Base-by-base conservation (phyloP, 1,140 invertebrate genomes). In the Drosophila fuyamai region DNA sequence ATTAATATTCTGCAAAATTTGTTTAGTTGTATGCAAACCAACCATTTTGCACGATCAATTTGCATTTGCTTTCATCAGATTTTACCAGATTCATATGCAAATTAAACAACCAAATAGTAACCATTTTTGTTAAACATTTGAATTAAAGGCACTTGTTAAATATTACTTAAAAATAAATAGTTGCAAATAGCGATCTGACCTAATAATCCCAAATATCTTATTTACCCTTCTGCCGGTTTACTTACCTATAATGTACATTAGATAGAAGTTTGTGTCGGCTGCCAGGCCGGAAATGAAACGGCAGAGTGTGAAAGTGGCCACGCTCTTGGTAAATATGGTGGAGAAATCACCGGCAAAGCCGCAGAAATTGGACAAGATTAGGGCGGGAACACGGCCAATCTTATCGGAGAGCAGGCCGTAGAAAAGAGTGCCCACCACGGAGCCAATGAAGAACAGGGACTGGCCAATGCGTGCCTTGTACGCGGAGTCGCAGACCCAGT, bases 211-310 rank as follows among this genome's bases (percentile, higher is more conserved):
- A 40, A 40, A 1, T 5, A 13, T 5, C 5, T 35, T 2, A 23
- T 23, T 23, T 23, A 23, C 1, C 36, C 10, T 10, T 4, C 10
- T 4, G 1, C 29, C 8, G 6, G 29, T 38, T 16, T 12, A 83
- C 91, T 92, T 81, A 94, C 94, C 94, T 76, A 95, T 93, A 59
- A 95, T 95, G 74, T 95, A 95, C 94, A 95, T 95, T 92, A 95
- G 94, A 55, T 94, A 94, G 75, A 95, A 95, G 79, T 94, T 94
- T 13, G 93, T 93, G 83, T 95, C 94, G 48, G 94, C 94, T 2
- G 94, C 94, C 53, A 94, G 80, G n/a, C 94, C 94, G 4, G 94
- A 94, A 27, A 95, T 79, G 73, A 95, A 94, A 63, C 94, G 90
- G 56, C 93, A 94, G 0, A 94, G 78, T 0, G 93, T 92, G 84